Base-by-base conservation (phyloP, 2,113 vertebrate genomes). In the Eublepharis macularius region DNA sequence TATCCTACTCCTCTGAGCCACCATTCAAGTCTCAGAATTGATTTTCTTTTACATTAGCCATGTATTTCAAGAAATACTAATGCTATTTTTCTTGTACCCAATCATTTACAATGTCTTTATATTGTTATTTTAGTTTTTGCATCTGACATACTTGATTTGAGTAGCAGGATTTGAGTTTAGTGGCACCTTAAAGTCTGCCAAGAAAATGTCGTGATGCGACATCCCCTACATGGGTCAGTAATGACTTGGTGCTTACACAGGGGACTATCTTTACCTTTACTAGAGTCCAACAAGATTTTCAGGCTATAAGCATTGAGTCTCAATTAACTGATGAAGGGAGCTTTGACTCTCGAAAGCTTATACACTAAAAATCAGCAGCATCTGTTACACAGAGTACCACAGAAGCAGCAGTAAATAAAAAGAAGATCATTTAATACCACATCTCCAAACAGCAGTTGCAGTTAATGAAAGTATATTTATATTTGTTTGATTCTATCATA, bases 341-440 rank as follows among this genome's bases (percentile, higher is more conserved):
- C n/a, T n/a, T n/a, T n/a, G n/a, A n/a, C n/a, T n/a, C n/a, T n/a
- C n/a, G n/a, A n/a, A n/a, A n/a, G n/a, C n/a, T n/a, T n/a, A n/a
- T n/a, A n/a, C n/a, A n/a, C n/a, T n/a, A n/a, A n/a, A n/a, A n/a
- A n/a, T n/a, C n/a, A n/a, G n/a, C n/a, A n/a, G n/a, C n/a, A n/a
- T n/a, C 86, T 89, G 89, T 88, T 91, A 82, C 36, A 76, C n/a
- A 91, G 79, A 54, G 88, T 77, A 82, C 84, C 76, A 90, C 0
- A 86, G 83, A 90, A 82, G 93, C 87, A 91, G 85, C 83, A 89
- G 66, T 60, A 73, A 78, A 89, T 84, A 76, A 49, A 57, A 82
- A 49, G 78, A 82, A 94, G 87, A 75, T 76, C 92, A 80, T 83
- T 73, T 73, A 90, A 94, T 32, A 83, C 45, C 81, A 77, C 82